Percentiles rank a stretch among this genome's conserved stretches.
Evolutionary conservation across 2,113 vertebrate genomes (phyloP).

Genomic region (Bubo blakistoni): DNA sequence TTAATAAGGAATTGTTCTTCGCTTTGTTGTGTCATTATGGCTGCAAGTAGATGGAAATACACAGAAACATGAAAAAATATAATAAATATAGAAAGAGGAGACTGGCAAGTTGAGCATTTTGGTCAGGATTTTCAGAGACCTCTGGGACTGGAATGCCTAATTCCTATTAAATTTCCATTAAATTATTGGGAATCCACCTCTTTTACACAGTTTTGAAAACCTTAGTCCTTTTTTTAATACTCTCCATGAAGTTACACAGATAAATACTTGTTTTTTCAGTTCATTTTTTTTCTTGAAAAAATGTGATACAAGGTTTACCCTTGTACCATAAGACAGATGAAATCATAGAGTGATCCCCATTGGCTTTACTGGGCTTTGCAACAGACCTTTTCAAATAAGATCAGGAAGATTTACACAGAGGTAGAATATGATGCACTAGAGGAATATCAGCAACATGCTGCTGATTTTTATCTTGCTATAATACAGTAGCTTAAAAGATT

Average conservation of each 20-base stretch:
- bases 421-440: neutral
- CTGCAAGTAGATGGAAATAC: neutral
- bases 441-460: neutral
- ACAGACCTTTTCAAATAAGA: neutral
- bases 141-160: neutral
- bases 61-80: neutral
- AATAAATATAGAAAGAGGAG: neutral
- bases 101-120: fast-evolving
- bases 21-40: neutral
- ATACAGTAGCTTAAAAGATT: neutral
- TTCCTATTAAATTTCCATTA: neutral
- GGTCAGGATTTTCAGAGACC: neutral
- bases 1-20: neutral
- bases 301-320: neutral
- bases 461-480: neutral
- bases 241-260: neutral
- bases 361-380: neutral
- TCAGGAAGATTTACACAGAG: neutral
- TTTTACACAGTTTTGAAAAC: neutral
- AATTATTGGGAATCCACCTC: neutral
- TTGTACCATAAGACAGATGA: neutral
- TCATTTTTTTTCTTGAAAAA: neutral
- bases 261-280: neutral
- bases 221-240: neutral
- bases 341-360: neutral